Evolutionary conservation across 2,888 invertebrate species (phyloP), one percentile per base, ranked within the genome.

Genomic region (Melinaea menophilus): DNA sequence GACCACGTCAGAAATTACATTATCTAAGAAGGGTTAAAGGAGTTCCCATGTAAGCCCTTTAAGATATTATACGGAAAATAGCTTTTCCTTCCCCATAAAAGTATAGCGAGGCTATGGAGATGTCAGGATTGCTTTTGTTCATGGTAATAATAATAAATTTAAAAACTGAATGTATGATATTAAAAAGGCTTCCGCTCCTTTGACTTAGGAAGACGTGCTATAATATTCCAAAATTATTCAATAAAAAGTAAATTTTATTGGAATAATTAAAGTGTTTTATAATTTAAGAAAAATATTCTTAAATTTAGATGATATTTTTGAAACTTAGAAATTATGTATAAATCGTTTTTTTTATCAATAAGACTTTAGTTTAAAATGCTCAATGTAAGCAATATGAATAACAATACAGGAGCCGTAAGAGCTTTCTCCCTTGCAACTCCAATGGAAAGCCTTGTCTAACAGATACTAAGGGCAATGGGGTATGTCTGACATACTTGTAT

Each of bases 31-130:
- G 22, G 22, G 22, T 22, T 22, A 22, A 22, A 22, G 22, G 22
- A 22, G 22, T 22, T 22, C 22, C 22, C 22, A 22, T 22, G 22
- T 22, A 22, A 22, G 22, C 55, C 64, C 59, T 59, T 64, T 59
- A 64, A 66, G 59, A 57, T 59, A 59, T 61, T 66, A 63, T 64
- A 64, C 56, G 61, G 63, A 22, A 60, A 66, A 64, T 57, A 61
- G 66, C 64, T 61, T 61, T 66, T 64, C 56, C 64, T 59, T 61
- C 46, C 64, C 56, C 59, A 51, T 64, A 59, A 54, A 33, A 51
- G 59, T 31, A 51, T 31, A 51, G 51, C 51, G 51, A 51, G 31
- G 51, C 59, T 55, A 66, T 55, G 35, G 64, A 55, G 48, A 61
- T 61, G 58, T 61, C 58, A 47, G 62, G 37, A 51, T 31, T 51